Conservation (phyloP, 1,140 invertebrate genomes). For the Conus ventricosus region DNA sequence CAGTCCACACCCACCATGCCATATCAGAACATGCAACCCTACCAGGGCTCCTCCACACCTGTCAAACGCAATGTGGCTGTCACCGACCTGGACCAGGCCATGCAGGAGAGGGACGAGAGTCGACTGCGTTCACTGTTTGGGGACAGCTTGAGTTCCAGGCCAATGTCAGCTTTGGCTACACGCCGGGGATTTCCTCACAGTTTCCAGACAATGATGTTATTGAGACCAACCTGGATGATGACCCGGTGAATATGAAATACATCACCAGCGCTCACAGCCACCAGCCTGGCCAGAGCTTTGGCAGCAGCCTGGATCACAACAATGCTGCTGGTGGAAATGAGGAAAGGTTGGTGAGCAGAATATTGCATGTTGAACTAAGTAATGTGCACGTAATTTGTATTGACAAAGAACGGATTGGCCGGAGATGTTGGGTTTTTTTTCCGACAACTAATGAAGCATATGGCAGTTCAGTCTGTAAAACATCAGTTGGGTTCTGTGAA, state of each 20-base stretch:
- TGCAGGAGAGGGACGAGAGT: slow-evolving; percentile 58
- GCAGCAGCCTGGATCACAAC: not conserved
- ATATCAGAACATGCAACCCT: not conserved
- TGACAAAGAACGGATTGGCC: not conserved
- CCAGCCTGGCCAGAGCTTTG: not conserved
- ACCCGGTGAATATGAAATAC: slow-evolving; percentile 43
- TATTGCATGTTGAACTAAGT: too few species aligned
- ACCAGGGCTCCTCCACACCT: not conserved
- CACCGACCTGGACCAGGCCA: slow-evolving; percentile 64
- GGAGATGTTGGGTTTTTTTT: too few species aligned
- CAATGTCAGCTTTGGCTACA: not conserved
- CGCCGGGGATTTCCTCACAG: not conserved
- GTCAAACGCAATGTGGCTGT: slow-evolving; percentile 30
- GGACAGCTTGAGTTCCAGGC: slow-evolving; percentile 16
- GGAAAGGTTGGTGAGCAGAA: not conserved
- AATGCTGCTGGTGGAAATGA: slow-evolving; percentile 8
- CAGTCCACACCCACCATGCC: not conserved
- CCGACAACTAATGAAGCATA: too few species aligned
- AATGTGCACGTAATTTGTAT: not conserved
- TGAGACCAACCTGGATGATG: slow-evolving; percentile 50
- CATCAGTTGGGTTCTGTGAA: too few species aligned
- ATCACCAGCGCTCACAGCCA: slow-evolving; percentile 18
- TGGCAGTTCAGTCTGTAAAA: too few species aligned
- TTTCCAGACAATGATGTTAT: slow-evolving; percentile 20
- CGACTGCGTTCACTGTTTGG: slow-evolving; percentile 49